Percentiles rank a stretch among this genome's conserved stretches.
These are phyloP conservation scores for Astur gentilis DNA, from an alignment of 2,113 vertebrate species.

Conservation along the genomic window DNA sequence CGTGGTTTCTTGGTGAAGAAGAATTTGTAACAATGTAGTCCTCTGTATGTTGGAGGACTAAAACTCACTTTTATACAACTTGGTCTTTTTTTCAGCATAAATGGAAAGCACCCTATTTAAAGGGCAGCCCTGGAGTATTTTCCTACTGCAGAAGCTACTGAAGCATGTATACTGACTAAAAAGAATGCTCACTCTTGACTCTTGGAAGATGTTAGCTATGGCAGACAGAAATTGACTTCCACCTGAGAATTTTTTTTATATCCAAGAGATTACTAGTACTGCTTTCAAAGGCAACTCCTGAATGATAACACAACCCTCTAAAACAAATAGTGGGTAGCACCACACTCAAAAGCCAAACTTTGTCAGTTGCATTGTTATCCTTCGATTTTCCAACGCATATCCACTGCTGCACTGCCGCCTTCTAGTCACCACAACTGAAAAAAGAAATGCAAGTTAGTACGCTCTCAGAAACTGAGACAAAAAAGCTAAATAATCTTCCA, in stretches of 20 bases:
- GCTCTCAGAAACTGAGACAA: neutral
- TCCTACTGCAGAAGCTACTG: neutral
- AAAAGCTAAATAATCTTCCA: neutral
- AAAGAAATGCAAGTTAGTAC: constrained; percentile 21
- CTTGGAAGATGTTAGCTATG: neutral
- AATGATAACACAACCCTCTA: neutral
- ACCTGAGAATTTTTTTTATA: neutral
- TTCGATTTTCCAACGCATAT: neutral
- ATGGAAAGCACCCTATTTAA: fast-evolving
- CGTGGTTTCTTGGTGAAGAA: neutral
- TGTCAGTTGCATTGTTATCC: neutral
- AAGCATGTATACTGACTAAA: neutral
- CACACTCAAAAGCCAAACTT: neutral
- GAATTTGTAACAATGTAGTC: neutral
- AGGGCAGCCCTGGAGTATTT: neutral
- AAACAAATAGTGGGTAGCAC: neutral
- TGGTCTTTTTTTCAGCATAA: neutral
- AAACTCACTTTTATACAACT: neutral
- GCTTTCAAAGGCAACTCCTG: neutral
- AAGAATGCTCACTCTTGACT: neutral
- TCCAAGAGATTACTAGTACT: neutral
- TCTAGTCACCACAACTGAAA: neutral
- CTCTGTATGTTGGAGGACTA: neutral
- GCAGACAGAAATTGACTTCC: neutral
- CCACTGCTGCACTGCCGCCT: neutral